phyloP scores from a whole-genome alignment of 2,888 invertebrate species.

The Clunio marinus region DNA sequence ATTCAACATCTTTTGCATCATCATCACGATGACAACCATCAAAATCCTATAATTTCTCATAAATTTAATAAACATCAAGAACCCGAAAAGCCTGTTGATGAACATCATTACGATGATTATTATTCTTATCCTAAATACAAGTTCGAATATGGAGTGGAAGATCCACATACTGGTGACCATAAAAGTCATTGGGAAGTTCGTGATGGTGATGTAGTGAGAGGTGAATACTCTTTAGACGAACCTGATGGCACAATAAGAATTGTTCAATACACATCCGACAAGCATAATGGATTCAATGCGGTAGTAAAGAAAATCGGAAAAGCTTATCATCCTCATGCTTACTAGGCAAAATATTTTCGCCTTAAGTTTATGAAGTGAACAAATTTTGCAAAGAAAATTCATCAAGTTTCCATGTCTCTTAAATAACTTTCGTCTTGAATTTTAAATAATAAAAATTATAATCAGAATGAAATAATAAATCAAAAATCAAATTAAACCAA shows the following conservation, averaged over 20 bases:
- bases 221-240: constrained; percentile 42
- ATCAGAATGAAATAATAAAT: no score
- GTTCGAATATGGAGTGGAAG: constrained; percentile 54
- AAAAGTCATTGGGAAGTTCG: constrained; percentile 54
- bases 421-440: no score
- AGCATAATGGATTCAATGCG: constrained; percentile 54
- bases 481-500: no score
- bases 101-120: constrained; percentile 16
- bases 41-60: no score
- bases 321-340: constrained; percentile 42
- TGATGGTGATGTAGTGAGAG: constrained; percentile 55
- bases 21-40: no score
- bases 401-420: no score
- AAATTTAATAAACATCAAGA: no score
- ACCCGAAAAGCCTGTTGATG: no score
- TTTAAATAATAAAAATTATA: no score
- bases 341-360: neutral
- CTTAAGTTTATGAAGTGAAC: no score
- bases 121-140: constrained; percentile 50
- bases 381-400: no score
- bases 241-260: constrained; percentile 53
- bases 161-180: constrained; percentile 53
- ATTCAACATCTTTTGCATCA: no score
- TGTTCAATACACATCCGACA: constrained; percentile 53
- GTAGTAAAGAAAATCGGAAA: constrained; percentile 53